A percentile compares a stretch with the other conserved stretches of the same genome.
Conservation (phyloP, 1,140 invertebrate genomes). For the Drosophila setifemur region DNA sequence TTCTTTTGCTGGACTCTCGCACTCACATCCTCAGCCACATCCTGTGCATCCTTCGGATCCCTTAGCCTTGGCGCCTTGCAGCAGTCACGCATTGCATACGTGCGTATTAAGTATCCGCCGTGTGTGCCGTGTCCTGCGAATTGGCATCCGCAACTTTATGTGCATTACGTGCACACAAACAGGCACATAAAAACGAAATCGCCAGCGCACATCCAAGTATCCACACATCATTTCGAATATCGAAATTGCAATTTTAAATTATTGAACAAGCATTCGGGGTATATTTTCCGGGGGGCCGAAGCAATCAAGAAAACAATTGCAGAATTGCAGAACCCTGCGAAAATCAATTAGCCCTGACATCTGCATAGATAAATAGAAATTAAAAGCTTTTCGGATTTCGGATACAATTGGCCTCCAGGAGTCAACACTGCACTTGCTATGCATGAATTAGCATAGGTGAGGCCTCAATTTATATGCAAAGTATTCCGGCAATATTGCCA, state of each 20-base stretch:
- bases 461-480: conserved; percentile 15
- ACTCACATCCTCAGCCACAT: too few species aligned
- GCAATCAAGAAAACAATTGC: conserved; percentile 14
- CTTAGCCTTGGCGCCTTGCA: conserved; percentile 34
- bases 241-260: conserved; percentile 46
- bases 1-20: conserved; percentile 46
- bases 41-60: conserved; percentile 1
- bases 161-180: conserved; percentile 66
- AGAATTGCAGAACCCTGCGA: not conserved
- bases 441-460: conserved; percentile 25
- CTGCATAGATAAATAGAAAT: conserved; percentile 50
- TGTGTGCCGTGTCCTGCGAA: conserved; percentile 50
- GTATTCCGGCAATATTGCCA: conserved; percentile 22
- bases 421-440: conserved; percentile 38
- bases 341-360: conserved; percentile 46
- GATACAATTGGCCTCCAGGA: conserved; percentile 11
- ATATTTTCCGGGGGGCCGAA: too few species aligned
- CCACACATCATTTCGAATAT: conserved; percentile 22
- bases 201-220: conserved; percentile 21
- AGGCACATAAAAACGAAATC: conserved; percentile 40
- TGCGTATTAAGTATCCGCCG: conserved; percentile 72
- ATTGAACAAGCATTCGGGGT: not conserved
- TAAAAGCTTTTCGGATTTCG: conserved; percentile 1
- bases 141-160: conserved; percentile 61
- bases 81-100: conserved; percentile 68